A percentile compares a stretch with the other conserved stretches of the same genome.
Evolutionary conservation across 2,797 vertebrate species (phyloP).

Genomic region (Alectoris magna): DNA sequence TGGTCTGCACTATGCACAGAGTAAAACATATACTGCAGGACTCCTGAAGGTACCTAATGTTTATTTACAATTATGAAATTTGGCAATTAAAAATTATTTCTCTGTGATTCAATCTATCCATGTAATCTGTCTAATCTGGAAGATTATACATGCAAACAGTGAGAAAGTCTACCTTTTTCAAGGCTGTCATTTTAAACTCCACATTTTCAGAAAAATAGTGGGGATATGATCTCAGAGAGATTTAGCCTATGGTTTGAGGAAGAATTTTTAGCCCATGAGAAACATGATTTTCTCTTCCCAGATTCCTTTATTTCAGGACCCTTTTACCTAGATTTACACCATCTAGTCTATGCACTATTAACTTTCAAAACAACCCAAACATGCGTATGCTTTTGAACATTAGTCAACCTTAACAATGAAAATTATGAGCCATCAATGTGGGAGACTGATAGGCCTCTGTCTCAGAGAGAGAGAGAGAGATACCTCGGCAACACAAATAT

Average conservation of each 20-base stretch:
- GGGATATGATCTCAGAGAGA: not conserved
- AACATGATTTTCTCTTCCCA: not conserved
- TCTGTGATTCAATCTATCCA: not conserved
- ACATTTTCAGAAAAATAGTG: not conserved
- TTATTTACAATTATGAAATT: not conserved
- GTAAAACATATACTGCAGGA: not conserved
- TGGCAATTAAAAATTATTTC: not conserved
- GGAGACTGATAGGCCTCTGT: not conserved
- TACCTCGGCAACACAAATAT: not conserved
- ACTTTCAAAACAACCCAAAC: not conserved
- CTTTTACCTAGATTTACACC: not conserved
- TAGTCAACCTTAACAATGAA: not conserved
- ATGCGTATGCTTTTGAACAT: fast-evolving
- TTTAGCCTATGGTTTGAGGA: not conserved
- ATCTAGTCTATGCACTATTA: not conserved
- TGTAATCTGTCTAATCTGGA: not conserved
- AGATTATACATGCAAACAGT: not conserved
- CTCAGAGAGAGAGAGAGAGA: not conserved
- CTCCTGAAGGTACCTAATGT: not conserved
- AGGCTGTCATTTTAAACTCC: not conserved
- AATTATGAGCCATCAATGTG: not conserved
- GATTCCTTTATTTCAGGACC: not conserved
- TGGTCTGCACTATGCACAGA: not conserved
- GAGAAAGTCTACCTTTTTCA: not conserved
- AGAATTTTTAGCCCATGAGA: not conserved